phyloP scores from a whole-genome alignment of 2,113 vertebrate species.

The Scomber japonicus region DNA sequence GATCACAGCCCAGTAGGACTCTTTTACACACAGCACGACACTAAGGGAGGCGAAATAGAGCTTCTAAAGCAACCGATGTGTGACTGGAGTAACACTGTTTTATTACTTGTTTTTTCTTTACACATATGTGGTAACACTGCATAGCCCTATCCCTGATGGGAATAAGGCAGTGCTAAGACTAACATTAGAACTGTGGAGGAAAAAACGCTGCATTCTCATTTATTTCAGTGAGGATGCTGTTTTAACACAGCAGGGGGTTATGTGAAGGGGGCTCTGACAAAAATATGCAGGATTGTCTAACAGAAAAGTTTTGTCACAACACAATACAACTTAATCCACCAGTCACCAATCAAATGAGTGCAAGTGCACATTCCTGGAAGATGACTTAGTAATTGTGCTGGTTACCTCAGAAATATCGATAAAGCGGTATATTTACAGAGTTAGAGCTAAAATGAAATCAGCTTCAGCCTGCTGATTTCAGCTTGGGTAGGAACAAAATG shows the following conservation, averaged over 20 bases:
- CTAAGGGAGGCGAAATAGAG: slow-evolving; percentile 38
- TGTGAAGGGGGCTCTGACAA: neutral
- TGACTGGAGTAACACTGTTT: neutral
- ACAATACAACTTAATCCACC: neutral
- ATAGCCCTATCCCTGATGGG: neutral
- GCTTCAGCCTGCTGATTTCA: no score
- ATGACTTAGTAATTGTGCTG: neutral
- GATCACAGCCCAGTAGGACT: slow-evolving; percentile 64
- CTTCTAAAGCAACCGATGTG: slow-evolving; percentile 32
- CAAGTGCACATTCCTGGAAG: neutral
- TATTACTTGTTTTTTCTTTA: neutral
- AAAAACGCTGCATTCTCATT: neutral
- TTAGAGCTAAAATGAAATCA: no score
- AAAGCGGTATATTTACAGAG: no score
- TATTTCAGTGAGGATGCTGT: neutral
- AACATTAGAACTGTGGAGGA: neutral
- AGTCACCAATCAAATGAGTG: neutral
- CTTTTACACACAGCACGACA: slow-evolving; percentile 55
- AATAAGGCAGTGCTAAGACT: neutral
- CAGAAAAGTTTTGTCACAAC: neutral
- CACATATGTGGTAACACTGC: neutral
- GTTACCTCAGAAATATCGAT: neutral
- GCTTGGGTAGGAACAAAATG: no score
- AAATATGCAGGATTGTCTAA: neutral
- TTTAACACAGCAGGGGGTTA: neutral